Base-by-base conservation (phyloP, 2,888 invertebrate genomes). In the Octonoba sinensis region DNA sequence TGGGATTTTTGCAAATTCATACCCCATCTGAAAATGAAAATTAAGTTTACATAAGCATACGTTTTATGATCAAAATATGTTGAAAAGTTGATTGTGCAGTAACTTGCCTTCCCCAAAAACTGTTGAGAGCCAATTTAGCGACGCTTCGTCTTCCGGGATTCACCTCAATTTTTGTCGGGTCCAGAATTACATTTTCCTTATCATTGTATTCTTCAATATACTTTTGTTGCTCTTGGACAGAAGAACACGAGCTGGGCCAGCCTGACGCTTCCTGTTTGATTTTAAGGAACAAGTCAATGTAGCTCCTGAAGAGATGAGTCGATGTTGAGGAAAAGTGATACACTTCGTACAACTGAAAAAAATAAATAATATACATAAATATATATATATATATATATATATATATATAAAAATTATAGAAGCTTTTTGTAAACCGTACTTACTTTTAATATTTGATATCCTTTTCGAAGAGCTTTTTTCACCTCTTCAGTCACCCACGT, bases 401-500 rank as follows among this genome's bases (percentile, higher is more conserved):
- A n/a, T n/a, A 36, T 36, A 4, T 11, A 36, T 11, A 36, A 36
- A 36, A 11, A 11, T 4, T 11, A 36, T 11, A 36, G 36, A 36
- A 59, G 22, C 13, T 3, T 36, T 1, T 1, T 36, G 36, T 36
- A 36, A 22, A 59, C 22, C 12, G 44, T 56, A 0, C 86, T 86
- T 2, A 86, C 84, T 69, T 86, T 71, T 0, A 76, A 0, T 8
- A 87, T 65, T 47, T 71, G 47, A 69, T 87, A 87, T 1, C 87
- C 87, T 46, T 84, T 71, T 44, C 84, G 44, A 0, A 85, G 11
- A 11, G 87, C 87, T 20, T 76, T 82, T 46, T 84, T 70, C 1
- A 87, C 57, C 71, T 87, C 87, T 0, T 84, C 84, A 2, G 86
- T 84, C 47, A 84, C 83, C 86, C 86, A 87, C 0, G 86, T 86